Base-by-base conservation (phyloP, 2,797 vertebrate species). In the Scolopax bukidnonensis region DNA sequence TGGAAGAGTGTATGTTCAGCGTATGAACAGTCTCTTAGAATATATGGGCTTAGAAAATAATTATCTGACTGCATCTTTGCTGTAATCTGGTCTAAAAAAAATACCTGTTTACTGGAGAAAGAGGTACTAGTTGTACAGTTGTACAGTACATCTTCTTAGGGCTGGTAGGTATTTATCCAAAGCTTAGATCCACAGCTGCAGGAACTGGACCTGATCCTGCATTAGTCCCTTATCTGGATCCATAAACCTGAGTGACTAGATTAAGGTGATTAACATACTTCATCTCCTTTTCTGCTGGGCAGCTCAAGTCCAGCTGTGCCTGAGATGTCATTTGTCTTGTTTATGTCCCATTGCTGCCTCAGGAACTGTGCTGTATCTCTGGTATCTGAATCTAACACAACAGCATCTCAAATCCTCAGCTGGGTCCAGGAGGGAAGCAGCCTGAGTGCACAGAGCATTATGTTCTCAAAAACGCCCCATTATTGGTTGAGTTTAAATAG, bases 121-220 rank as follows among this genome's bases (percentile, higher is more conserved):
- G 82, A 64, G 33, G 20, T 17, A 3, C 8, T 6, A 27, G 19
- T 14, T 20, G 3, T 0, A 2, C 1, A 27, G 19, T 14, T 20
- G 3, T 0, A 2, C 1, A 2, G 18, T 12, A 9, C 18, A 7
- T 6, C 43, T 20, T 33, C 19, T 21, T 21, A 2, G 53, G 28
- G 50, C 5, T 81, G 38, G 78, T 1, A 40, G 63, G 4, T 11
- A 8, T 70, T 81, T 12, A 33, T 9, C 70, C 40, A 41, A 56
- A 28, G 57, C 68, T 36, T 20, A 63, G 17, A 67, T 21, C 48
- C 78, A 59, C 70, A 78, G 75, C 91, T 83, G 88, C 32, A 48
- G 45, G 21, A 63, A 1, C n/a, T 6, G 36, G 20, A 8, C n/a
- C 64, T 89, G 48, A 7, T 53, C 36, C 67, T 83, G 54, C 41